These are phyloP conservation scores for Hyperoplus immaculatus DNA, from an alignment of 2,797 vertebrate species.

Conservation along the genomic window DNA sequence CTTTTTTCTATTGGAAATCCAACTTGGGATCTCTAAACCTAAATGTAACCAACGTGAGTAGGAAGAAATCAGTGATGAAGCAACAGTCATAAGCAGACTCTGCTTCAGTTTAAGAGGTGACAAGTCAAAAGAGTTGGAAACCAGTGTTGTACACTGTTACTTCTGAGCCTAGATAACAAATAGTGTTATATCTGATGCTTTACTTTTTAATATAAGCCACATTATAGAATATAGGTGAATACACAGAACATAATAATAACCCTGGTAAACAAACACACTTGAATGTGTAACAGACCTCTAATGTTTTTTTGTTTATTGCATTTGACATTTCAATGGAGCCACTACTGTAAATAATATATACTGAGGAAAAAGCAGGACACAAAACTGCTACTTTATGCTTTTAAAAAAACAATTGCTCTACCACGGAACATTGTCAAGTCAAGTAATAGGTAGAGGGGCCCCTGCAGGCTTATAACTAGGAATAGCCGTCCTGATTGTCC, in stretches of 20 bases:
- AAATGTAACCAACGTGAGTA: neutral
- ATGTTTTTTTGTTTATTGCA: constrained; percentile 43
- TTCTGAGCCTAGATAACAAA: neutral
- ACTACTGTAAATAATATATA: constrained; percentile 40
- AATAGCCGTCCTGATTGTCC: constrained; percentile 71
- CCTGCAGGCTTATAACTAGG: constrained; percentile 59
- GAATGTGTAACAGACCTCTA: constrained; percentile 33
- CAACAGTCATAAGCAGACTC: neutral
- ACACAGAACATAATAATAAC: neutral
- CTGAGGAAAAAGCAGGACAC: constrained; percentile 32
- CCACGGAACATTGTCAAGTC: constrained; percentile 38
- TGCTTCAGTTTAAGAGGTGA: neutral
- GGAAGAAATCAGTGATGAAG: neutral
- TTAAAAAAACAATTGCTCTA: constrained; percentile 44
- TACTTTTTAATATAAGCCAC: constrained; percentile 30
- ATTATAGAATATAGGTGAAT: constrained; percentile 8
- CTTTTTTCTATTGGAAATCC: neutral
- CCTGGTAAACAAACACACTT: constrained; percentile 23
- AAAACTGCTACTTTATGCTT: constrained; percentile 32
- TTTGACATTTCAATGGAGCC: constrained; percentile 52
- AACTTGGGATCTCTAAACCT: neutral
- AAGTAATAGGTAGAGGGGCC: constrained; percentile 51
- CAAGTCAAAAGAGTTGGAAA: neutral
- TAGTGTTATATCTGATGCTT: constrained; percentile 1
- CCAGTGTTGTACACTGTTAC: neutral